Evolutionary conservation across 2,113 vertebrate genomes (phyloP).

Genomic region (Corythornis cristatus): DNA sequence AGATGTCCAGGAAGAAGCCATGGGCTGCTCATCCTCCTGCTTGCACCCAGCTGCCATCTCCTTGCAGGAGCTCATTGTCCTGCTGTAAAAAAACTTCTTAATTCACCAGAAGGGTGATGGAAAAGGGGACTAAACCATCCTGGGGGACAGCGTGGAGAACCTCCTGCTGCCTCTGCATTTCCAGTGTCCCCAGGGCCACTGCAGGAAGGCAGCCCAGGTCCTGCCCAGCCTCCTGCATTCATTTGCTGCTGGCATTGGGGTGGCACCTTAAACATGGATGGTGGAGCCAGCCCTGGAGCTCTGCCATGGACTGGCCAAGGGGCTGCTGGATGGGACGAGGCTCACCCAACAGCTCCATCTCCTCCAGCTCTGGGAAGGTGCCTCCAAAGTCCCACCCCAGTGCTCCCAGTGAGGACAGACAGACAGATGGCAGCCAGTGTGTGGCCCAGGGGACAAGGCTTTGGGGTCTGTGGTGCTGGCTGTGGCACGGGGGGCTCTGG

Average conservation of each 20-base stretch:
- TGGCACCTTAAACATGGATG: rapidly evolving
- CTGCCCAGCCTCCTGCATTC: background rate
- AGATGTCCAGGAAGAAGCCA: background rate
- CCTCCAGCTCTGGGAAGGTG: background rate
- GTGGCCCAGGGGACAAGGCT: background rate
- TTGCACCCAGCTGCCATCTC: background rate
- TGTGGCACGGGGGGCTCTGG: background rate
- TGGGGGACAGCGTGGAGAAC: background rate
- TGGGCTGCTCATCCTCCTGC: background rate
- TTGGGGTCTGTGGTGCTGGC: background rate
- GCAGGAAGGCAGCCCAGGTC: background rate
- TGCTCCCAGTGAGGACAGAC: rapidly evolving
- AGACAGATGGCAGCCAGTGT: background rate
- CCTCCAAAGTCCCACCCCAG: background rate
- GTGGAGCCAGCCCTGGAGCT: rapidly evolving
- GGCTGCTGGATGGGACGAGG: rapidly evolving
- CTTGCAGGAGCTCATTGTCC: rapidly evolving
- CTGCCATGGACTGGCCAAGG: background rate
- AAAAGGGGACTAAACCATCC: background rate
- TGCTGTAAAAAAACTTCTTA: rapidly evolving
- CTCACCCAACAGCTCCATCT: rapidly evolving
- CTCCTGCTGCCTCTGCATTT: background rate
- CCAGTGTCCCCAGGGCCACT: background rate
- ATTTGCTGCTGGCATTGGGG: background rate
- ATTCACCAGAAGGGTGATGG: background rate